Evolutionary conservation across 2,888 invertebrate species (phyloP).

Genomic region (Sabatieria punctata): DNA sequence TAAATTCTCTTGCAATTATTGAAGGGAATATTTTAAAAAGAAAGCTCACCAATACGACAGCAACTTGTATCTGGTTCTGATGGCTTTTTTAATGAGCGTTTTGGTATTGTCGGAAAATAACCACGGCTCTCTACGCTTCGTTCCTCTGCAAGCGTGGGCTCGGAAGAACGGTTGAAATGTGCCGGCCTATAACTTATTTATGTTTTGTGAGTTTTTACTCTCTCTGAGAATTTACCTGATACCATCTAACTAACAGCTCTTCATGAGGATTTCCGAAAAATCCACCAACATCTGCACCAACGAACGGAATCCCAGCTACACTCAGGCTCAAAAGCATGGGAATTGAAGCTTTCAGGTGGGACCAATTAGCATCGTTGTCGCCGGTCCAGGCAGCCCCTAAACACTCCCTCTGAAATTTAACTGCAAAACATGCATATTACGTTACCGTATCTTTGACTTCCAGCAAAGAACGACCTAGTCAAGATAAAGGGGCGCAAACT

Average conservation of each 20-base stretch:
- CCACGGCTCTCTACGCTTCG: conserved; percentile 90
- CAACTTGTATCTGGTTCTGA: conserved; percentile 61
- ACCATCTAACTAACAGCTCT: conserved; percentile 83
- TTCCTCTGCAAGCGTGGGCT: conserved; percentile 91
- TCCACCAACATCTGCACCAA: conserved; percentile 91
- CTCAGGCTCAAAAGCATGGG: conserved; percentile 84
- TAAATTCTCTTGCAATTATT: conserved; percentile 8
- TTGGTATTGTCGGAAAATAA: conserved; percentile 57
- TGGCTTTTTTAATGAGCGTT: conserved; percentile 48
- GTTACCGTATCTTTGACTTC: conserved; percentile 55
- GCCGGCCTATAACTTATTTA: conserved; percentile 51
- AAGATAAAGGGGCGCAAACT: conserved; percentile 74
- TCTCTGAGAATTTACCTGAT: too few species aligned
- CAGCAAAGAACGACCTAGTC: conserved; percentile 72
- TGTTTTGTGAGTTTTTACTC: too few species aligned
- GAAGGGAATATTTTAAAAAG: too few species aligned
- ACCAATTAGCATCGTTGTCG: conserved; percentile 89
- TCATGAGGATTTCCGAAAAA: conserved; percentile 90
- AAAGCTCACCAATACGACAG: conserved; percentile 57
- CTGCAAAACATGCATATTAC: conserved; percentile 1
- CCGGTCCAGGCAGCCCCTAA: conserved; percentile 82
- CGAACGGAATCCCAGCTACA: conserved; percentile 69
- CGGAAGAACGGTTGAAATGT: conserved; percentile 88
- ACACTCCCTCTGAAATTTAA: too few species aligned
- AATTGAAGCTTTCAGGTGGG: conserved; percentile 61